phyloP scores from a whole-genome alignment of 1,140 invertebrate genomes.

The Diabrotica undecimpunctata region DNA sequence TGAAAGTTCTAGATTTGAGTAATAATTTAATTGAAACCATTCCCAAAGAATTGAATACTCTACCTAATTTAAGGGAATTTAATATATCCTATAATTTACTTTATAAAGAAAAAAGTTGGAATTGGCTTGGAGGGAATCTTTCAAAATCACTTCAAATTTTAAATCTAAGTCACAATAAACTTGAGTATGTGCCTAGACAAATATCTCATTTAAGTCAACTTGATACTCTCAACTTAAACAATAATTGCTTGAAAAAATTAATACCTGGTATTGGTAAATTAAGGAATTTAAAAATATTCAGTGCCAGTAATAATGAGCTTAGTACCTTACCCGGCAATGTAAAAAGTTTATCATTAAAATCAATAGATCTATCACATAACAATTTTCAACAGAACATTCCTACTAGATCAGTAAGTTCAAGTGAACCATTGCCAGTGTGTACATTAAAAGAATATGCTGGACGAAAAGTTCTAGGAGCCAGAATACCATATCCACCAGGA shows the following conservation, averaged over 20 bases:
- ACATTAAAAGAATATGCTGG: conserved; percentile 36
- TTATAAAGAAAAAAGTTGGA: conserved; percentile 57
- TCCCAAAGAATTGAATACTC: conserved; percentile 67
- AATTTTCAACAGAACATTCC: conserved; percentile 24
- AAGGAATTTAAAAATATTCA: conserved; percentile 36
- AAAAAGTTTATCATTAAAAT: conserved; percentile 51
- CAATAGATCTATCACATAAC: conserved; percentile 57
- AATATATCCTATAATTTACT: conserved; percentile 69
- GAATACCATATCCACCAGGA: conserved; percentile 54
- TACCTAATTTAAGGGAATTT: conserved; percentile 64
- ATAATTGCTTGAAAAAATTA: conserved; percentile 54
- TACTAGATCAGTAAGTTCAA: conserved; percentile 24
- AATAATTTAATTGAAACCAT: conserved; percentile 71
- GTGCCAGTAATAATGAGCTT: conserved; percentile 55
- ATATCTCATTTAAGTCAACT: conserved; percentile 59
- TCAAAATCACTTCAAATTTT: conserved; percentile 49
- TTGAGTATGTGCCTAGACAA: conserved; percentile 56
- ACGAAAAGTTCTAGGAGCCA: conserved; percentile 39
- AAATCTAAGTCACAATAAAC: conserved; percentile 61
- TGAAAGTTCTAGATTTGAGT: conserved; percentile 70
- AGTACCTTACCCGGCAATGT: conserved; percentile 57
- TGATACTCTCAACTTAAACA: conserved; percentile 53
- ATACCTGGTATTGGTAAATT: conserved; percentile 47
- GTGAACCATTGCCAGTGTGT: conserved; percentile 30
- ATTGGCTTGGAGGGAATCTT: conserved; percentile 57